Evolutionary conservation across 2,113 vertebrate genomes (phyloP), one percentile per base, ranked within the genome.

Genomic region (Paratilapia polleni): DNA sequence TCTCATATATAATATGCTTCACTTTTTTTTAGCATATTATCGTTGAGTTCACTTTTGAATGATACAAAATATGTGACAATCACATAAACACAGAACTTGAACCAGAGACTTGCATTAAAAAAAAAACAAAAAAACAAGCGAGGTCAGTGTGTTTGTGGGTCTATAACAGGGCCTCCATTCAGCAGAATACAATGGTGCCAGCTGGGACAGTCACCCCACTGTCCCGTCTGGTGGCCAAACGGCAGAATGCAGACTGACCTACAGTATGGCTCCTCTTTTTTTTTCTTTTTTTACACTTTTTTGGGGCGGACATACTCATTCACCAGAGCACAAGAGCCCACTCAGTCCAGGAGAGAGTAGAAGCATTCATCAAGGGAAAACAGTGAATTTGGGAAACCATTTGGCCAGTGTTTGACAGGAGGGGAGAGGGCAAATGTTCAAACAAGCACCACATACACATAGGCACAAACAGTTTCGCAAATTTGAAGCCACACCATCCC

Each of bases 101-200:
- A 68, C 31, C 66, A 62, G 47, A 73, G 74, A 58, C 59, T 22
- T 58, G 77, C 62, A 64, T 20, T n/a, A 56, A 78, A 78, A 66
- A 78, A n/a, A n/a, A n/a, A n/a, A n/a, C 82, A 87, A 62, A 6
- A 68, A 54, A 31, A 5, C 68, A 73, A 84, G 70, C 64, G 6
- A 22, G 84, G 86, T 92, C 86, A 83, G 64, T 90, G 91, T 93
- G 88, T 88, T 57, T 91, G 80, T 82, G 77, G 81, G 85, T 84
- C 63, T 64, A 1, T 47, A 70, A 93, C 89, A 90, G 90, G 87
- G 83, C 63, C 83, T 34, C 83, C 84, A 91, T 95, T 95, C 92
- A 94, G 11, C 52, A 79, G 60, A 86, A 87, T 8, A 94, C 94
- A 95, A 94, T 93, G 78, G 93, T 90, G 78, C 81, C 89, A 89